phyloP scores from a whole-genome alignment of 2,888 invertebrate genomes.

The Antheraea yamamai region DNA sequence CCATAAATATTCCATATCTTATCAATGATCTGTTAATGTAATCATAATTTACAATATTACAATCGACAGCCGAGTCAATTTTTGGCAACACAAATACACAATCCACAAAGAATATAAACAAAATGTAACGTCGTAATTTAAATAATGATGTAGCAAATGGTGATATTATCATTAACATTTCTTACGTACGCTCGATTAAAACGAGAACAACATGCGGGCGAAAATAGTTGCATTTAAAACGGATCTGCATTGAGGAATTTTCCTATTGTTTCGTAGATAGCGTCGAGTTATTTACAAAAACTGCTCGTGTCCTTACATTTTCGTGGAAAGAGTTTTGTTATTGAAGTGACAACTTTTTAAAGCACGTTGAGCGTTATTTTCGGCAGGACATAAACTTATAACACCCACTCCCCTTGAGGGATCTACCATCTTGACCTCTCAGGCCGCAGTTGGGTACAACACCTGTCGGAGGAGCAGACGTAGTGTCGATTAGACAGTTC shows the following conservation, averaged over 20 bases:
- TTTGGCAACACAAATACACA: not conserved
- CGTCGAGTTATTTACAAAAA: not conserved
- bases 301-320: too few species aligned
- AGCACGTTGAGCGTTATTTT: too few species aligned
- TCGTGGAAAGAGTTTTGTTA: too few species aligned
- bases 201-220: slow-evolving; percentile 11
- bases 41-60: not conserved
- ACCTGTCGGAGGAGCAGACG: too few species aligned
- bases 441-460: too few species aligned
- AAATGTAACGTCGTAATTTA: slow-evolving; percentile 8
- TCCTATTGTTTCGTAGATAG: not conserved
- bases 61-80: not conserved
- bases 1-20: slow-evolving; percentile 1
- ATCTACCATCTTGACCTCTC: too few species aligned
- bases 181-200: slow-evolving; percentile 2
- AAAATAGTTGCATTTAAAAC: slow-evolving; percentile 10
- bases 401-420: too few species aligned
- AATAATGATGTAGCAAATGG: not conserved
- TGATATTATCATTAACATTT: not conserved
- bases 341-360: too few species aligned
- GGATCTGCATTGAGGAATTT: slow-evolving; percentile 8
- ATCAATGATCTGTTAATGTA: slow-evolving; percentile 1
- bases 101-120: not conserved
- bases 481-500: too few species aligned
- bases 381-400: too few species aligned